phyloP scores from a whole-genome alignment of 2,888 invertebrate species.

The Hemicrepidius hirtus region DNA sequence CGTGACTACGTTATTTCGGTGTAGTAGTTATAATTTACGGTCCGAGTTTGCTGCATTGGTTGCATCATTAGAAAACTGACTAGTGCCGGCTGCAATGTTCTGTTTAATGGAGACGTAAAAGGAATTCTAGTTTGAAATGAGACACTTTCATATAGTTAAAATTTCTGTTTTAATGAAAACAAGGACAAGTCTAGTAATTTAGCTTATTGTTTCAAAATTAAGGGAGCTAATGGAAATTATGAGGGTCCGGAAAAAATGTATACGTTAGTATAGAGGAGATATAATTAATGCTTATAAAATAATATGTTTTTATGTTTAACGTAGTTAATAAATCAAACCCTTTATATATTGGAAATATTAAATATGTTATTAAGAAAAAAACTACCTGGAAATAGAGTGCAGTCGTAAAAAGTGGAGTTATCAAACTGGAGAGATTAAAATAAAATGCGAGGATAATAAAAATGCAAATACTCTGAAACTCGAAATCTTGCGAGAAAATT shows the following conservation, averaged over 20 bases:
- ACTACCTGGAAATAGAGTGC: not conserved
- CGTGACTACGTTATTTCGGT: conserved; percentile 7
- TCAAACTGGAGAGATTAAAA: conserved; percentile 23
- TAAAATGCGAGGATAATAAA: conserved; percentile 55
- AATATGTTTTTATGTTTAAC: no score
- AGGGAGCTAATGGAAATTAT: no score
- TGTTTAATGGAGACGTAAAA: conserved; percentile 1
- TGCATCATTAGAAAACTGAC: conserved; percentile 25
- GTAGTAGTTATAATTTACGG: conserved; percentile 21
- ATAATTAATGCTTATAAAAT: no score
- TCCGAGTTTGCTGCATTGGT: conserved; percentile 16
- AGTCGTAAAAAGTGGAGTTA: not conserved
- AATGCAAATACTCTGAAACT: conserved; percentile 59
- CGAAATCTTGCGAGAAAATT: conserved; percentile 55
- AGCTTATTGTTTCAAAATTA: no score
- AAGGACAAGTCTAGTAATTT: no score
- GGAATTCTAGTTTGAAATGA: not conserved
- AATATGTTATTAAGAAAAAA: not conserved
- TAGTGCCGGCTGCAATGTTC: conserved; percentile 2
- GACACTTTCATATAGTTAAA: conserved; percentile 1
- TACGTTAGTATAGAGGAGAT: no score
- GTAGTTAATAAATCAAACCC: no score
- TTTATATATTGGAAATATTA: no score
- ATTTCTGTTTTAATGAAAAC: not conserved
- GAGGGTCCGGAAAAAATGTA: no score